Percentiles rank a stretch among this genome's conserved stretches.
These are phyloP conservation scores for Drosophila kikkawai DNA, from an alignment of 1,140 invertebrate genomes.

Conservation along the genomic window DNA sequence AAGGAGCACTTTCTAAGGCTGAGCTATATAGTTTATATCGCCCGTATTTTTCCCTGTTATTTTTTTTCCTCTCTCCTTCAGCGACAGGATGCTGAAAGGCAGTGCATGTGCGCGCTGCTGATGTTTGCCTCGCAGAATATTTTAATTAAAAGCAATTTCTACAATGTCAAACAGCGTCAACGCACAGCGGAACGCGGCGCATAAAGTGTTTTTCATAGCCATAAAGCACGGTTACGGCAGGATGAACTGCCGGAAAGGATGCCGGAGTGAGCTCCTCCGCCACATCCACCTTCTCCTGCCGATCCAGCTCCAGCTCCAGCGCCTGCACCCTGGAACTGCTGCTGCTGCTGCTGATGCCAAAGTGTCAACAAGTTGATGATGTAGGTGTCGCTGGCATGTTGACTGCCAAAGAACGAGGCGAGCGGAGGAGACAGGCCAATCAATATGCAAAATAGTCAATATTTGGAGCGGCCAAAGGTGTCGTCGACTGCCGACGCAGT, in stretches of 20 bases:
- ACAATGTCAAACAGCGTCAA: constrained; percentile 69
- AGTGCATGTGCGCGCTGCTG: constrained; percentile 33
- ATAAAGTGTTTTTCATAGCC: constrained; percentile 69
- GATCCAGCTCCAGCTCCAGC: not conserved
- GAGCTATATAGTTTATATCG: constrained; percentile 34
- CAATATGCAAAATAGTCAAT: constrained; percentile 77
- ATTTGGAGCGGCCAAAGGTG: constrained; percentile 61
- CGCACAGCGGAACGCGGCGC: constrained; percentile 34
- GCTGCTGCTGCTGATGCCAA: constrained; percentile 36
- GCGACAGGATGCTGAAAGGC: constrained; percentile 19
- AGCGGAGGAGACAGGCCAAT: constrained; percentile 54
- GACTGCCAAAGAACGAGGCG: constrained; percentile 27
- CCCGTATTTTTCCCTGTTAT: constrained; percentile 4
- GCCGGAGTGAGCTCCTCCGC: constrained; percentile 3
- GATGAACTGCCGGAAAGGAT: constrained; percentile 29
- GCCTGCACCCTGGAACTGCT: not conserved
- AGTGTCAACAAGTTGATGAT: constrained; percentile 80
- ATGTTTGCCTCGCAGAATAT: constrained; percentile 51
- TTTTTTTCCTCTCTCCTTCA: not conserved
- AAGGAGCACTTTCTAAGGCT: constrained; percentile 12
- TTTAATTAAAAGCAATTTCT: constrained; percentile 79
- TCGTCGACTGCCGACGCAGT: constrained; percentile 33
- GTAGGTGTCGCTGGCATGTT: constrained; percentile 57
- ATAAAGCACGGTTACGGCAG: constrained; percentile 45
- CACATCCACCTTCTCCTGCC: not conserved